A percentile compares a stretch with the other conserved stretches of the same genome.
Evolutionary conservation across 2,113 vertebrate species (phyloP).

Genomic region (Egretta garzetta): DNA sequence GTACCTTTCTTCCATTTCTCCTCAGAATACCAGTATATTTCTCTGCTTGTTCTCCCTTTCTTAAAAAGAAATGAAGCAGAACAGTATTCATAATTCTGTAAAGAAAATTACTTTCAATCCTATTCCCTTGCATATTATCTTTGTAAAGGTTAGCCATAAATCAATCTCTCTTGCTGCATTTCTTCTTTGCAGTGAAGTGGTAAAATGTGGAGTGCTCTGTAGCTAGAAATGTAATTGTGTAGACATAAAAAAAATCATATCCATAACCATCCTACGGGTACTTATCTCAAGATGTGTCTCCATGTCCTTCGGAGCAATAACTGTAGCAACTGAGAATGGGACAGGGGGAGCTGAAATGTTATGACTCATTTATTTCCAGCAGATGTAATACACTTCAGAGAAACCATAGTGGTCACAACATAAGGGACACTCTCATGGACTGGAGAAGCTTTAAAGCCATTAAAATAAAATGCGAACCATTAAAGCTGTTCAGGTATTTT

Average conservation of each 20-base stretch:
- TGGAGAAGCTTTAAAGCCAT: constrained; percentile 64
- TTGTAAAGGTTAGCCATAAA: constrained; percentile 56
- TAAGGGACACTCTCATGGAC: constrained; percentile 45
- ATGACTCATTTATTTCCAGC: constrained; percentile 67
- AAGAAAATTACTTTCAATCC: constrained; percentile 70
- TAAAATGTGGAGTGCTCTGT: constrained; percentile 64
- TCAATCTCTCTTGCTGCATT: constrained; percentile 57
- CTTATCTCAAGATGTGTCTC: constrained; percentile 67
- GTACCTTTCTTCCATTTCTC: neutral
- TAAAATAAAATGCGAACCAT: constrained; percentile 71
- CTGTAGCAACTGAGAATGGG: constrained; percentile 62
- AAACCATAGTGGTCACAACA: constrained; percentile 40
- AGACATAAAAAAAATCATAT: constrained; percentile 73
- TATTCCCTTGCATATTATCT: constrained; percentile 58
- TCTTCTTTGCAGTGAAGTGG: constrained; percentile 46
- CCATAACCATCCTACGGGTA: constrained; percentile 44
- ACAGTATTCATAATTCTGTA: constrained; percentile 70
- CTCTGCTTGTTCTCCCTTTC: neutral
- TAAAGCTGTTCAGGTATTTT: constrained; percentile 63
- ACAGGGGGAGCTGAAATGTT: constrained; percentile 61
- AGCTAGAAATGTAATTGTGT: constrained; percentile 70
- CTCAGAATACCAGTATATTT: neutral
- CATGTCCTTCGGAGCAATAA: constrained; percentile 69
- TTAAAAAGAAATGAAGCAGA: constrained; percentile 46
- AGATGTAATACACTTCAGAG: constrained; percentile 58